phyloP scores from a whole-genome alignment of 2,797 vertebrate species.

The Alectoris magna region DNA sequence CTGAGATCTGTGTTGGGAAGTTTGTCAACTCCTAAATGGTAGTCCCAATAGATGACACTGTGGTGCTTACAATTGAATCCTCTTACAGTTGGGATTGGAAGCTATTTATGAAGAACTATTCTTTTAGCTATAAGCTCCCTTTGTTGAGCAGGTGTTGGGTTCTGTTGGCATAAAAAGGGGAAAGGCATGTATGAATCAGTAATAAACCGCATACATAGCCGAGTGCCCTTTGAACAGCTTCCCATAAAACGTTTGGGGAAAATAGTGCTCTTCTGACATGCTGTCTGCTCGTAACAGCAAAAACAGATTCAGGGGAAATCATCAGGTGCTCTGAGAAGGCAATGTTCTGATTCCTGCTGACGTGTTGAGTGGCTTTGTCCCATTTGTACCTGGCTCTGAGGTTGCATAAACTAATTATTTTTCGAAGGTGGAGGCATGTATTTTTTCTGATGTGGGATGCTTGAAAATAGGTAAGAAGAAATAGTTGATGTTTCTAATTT shows the following conservation, averaged over 20 bases:
- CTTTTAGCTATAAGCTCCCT: not conserved
- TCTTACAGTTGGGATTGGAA: not conserved
- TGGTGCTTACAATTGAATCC: not conserved
- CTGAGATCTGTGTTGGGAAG: not conserved
- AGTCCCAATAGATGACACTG: not conserved
- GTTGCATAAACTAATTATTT: not conserved
- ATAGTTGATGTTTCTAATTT: not conserved
- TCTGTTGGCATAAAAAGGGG: not conserved
- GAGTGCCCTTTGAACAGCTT: not conserved
- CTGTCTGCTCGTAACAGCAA: not conserved
- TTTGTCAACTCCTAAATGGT: not conserved
- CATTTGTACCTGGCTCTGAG: not conserved
- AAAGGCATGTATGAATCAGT: not conserved
- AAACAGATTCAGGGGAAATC: not conserved
- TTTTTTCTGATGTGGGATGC: not conserved
- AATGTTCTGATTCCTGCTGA: not conserved
- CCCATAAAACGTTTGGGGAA: not conserved
- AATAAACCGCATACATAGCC: not conserved
- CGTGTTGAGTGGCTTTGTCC: not conserved
- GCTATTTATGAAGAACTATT: not conserved
- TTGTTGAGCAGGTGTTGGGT: not conserved
- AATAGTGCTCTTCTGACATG: not conserved
- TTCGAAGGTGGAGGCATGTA: fast-evolving
- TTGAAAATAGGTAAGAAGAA: not conserved
- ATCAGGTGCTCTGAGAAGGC: not conserved